phyloP scores from a whole-genome alignment of 2,888 invertebrate species.

The Dicyrtomina minuta region DNA sequence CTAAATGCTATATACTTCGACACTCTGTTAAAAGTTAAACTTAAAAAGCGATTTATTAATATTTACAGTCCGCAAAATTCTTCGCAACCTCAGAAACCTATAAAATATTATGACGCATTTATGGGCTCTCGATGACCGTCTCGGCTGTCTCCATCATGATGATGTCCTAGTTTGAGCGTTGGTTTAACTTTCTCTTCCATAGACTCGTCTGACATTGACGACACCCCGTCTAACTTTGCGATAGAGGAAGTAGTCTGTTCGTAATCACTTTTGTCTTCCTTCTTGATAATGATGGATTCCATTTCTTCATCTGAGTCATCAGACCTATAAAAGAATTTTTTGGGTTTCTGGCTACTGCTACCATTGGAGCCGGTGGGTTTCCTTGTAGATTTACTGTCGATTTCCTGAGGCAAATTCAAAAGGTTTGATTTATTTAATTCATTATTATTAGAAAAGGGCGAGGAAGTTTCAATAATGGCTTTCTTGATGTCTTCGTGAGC shows the following conservation, averaged over 20 bases:
- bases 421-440: background rate
- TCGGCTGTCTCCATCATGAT: constrained; percentile 29
- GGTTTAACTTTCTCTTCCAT: constrained; percentile 34
- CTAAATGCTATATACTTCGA: background rate
- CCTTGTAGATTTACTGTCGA: no score
- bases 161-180: constrained; percentile 23
- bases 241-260: constrained; percentile 28
- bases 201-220: constrained; percentile 35
- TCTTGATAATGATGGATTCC: constrained; percentile 39
- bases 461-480: constrained; percentile 37
- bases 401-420: constrained; percentile 28
- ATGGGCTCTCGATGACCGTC: constrained; percentile 16
- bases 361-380: background rate
- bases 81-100: no score
- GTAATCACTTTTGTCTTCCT: constrained; percentile 25
- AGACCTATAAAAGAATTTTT: constrained; percentile 52
- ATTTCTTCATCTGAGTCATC: constrained; percentile 53
- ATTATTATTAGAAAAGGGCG: constrained; percentile 10
- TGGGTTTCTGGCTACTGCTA: constrained; percentile 38
- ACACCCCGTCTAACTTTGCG: constrained; percentile 25
- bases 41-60: no score
- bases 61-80: no score
- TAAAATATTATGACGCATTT: background rate
- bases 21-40: background rate
- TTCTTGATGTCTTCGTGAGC: constrained; percentile 54